Conservation (phyloP, 2,888 invertebrate species). For the Idaea aversata region DNA sequence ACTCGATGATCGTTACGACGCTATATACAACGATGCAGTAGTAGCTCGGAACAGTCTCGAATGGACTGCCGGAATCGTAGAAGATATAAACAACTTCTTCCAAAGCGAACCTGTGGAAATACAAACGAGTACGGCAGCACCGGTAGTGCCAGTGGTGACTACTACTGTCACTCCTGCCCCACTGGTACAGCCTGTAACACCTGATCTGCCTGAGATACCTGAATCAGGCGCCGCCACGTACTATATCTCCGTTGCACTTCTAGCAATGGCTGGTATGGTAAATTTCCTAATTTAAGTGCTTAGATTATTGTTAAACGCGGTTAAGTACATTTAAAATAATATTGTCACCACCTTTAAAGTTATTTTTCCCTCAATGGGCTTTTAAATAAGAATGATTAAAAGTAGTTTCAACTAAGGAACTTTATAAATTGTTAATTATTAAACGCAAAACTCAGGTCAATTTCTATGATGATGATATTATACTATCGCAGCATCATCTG, state of each 20-base stretch:
- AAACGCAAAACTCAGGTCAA: too few relatives aligned
- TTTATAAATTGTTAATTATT: too few relatives aligned
- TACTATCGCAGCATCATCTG: too few relatives aligned
- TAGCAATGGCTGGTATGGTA: slow-evolving; percentile 41
- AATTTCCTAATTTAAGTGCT: slow-evolving; percentile 44
- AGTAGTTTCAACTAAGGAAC: too few relatives aligned
- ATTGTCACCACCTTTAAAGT: not conserved
- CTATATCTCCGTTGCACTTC: slow-evolving; percentile 38
- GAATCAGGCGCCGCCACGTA: slow-evolving; percentile 48
- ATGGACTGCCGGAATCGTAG: slow-evolving; percentile 41
- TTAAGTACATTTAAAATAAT: not conserved
- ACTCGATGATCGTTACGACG: slow-evolving; percentile 37
- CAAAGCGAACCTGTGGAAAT: slow-evolving; percentile 28
- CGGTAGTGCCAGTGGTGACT: slow-evolving; percentile 12
- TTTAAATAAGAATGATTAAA: too few relatives aligned
- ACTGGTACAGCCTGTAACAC: slow-evolving; percentile 45
- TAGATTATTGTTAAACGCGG: not conserved
- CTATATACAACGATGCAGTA: slow-evolving; percentile 38
- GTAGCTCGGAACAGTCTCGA: slow-evolving; percentile 38
- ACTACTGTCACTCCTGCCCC: slow-evolving; percentile 26
- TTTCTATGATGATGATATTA: too few relatives aligned
- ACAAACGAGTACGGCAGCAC: slow-evolving; percentile 16
- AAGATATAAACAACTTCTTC: slow-evolving; percentile 50
- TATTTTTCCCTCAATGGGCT: not conserved
- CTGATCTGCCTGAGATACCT: slow-evolving; percentile 36